phyloP scores from a whole-genome alignment of 2,888 invertebrate genomes.

The Sinhomidia bicolor region DNA sequence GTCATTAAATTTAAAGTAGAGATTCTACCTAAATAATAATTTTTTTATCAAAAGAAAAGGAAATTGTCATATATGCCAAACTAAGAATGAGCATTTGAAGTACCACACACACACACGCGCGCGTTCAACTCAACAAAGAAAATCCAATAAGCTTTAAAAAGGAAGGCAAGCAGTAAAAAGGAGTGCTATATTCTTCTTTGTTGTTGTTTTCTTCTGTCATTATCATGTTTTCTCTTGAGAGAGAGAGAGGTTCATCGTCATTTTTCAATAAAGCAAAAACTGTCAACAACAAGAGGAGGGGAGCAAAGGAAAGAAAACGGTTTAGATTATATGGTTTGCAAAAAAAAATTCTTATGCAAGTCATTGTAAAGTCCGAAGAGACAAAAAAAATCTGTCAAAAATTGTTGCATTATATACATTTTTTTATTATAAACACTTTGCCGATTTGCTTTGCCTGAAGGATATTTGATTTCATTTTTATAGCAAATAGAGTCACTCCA shows the following conservation, averaged over 20 bases:
- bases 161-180: neutral
- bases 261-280: slow-evolving; percentile 37
- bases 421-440: slow-evolving; percentile 27
- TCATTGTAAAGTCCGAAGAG: slow-evolving; percentile 27
- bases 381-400: slow-evolving; percentile 21
- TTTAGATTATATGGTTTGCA: neutral
- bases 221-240: neutral
- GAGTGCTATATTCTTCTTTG: slow-evolving; percentile 2
- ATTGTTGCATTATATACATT: slow-evolving; percentile 37
- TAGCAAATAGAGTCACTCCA: slow-evolving; percentile 6
- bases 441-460: slow-evolving; percentile 58
- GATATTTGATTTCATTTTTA: slow-evolving; percentile 46
- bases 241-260: slow-evolving; percentile 16
- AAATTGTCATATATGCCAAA: neutral
- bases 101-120: slow-evolving; percentile 33
- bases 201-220: slow-evolving; percentile 18
- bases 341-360: slow-evolving; percentile 41
- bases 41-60: slow-evolving; percentile 22
- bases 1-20: slow-evolving; percentile 35
- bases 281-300: slow-evolving; percentile 23
- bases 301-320: neutral
- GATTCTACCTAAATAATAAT: too few relatives aligned
- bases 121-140: neutral
- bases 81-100: neutral
- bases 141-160: neutral